These are phyloP conservation scores for Amazona guildingii DNA, from an alignment of 2,113 vertebrate species.

Conservation along the genomic window DNA sequence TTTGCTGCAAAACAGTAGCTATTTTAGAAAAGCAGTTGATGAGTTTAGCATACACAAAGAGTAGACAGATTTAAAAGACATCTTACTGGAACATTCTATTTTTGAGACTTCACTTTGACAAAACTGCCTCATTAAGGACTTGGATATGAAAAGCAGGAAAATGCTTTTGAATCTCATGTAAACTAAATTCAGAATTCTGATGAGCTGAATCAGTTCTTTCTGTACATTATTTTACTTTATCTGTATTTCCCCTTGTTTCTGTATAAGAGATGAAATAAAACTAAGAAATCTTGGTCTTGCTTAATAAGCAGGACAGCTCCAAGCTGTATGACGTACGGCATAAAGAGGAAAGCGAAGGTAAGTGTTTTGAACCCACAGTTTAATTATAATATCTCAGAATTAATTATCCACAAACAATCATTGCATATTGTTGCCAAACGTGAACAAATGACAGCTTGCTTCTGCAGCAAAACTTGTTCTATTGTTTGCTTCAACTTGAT, in stretches of 20 bases:
- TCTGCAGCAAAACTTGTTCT: neutral
- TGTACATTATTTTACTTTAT: conserved; percentile 36
- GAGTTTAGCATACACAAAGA: conserved; percentile 61
- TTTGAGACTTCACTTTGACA: conserved; percentile 65
- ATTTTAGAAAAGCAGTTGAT: conserved; percentile 68
- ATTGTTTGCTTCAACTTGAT: neutral
- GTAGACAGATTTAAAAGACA: conserved; percentile 63
- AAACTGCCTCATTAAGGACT: conserved; percentile 62
- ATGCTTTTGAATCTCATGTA: conserved; percentile 50
- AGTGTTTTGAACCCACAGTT: neutral
- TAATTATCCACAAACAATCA: neutral
- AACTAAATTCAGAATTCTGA: conserved; percentile 63
- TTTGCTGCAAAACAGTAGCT: conserved; percentile 69
- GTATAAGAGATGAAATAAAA: neutral
- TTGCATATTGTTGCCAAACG: neutral
- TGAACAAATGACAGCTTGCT: neutral
- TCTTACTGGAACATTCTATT: conserved; percentile 67
- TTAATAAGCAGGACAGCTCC: neutral
- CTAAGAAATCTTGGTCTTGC: neutral
- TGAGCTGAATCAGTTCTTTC: conserved; percentile 57
- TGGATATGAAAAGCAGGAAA: conserved; percentile 58
- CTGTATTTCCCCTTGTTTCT: neutral
- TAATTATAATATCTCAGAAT: neutral
- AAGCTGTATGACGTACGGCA: neutral
- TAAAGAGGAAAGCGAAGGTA: neutral